Evolutionary conservation across 2,888 invertebrate genomes (phyloP), one percentile per base, ranked within the genome.

Genomic region (Parascotia fuliginaria): DNA sequence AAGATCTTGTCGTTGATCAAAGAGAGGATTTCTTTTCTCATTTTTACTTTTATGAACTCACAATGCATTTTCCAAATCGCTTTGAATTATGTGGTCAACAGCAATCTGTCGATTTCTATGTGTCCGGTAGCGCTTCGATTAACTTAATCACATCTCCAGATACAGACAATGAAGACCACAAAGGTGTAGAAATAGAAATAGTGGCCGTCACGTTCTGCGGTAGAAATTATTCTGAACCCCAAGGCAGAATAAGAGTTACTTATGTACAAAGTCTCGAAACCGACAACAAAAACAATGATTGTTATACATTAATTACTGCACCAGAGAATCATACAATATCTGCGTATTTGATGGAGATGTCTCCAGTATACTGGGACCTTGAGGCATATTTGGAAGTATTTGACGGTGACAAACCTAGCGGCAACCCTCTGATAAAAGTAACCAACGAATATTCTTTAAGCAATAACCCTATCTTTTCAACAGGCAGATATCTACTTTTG

Each of bases 241-340:
- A 95, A 73, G 98, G 97, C 1, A 93, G 95, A 67, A 93, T 97
- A 36, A 84, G 86, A 40, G 83, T 91, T 7, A 52, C 72, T 4
- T 46, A 77, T 75, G n/a, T 3, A 16, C 9, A 15, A 12, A 42
- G 47, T n/a, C 9, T 3, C 9, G 4, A 33, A 7, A 15, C 0
- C 9, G 12, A 16, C 2, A 19, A 38, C 14, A 12, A 6, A 4
- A 3, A 13, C 9, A 33, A 42, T 7, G 80, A 89, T 58, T 98
- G 98, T 76, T 91, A 90, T 58, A 93, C 95, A 0, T 92, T 92
- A 3, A 95, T 98, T 16, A 92, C 89, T n/a, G 95, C 95, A 0
- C 94, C 95, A 1, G 89, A 75, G 65, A 96, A 94, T 79, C 88
- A 87, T 67, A 95, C 95, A 0, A 93, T 98, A 55, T 94, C 96